Percentiles rank a stretch among this genome's conserved stretches.
Conservation (phyloP, 2,888 invertebrate genomes). For the Sesamia inferens region DNA sequence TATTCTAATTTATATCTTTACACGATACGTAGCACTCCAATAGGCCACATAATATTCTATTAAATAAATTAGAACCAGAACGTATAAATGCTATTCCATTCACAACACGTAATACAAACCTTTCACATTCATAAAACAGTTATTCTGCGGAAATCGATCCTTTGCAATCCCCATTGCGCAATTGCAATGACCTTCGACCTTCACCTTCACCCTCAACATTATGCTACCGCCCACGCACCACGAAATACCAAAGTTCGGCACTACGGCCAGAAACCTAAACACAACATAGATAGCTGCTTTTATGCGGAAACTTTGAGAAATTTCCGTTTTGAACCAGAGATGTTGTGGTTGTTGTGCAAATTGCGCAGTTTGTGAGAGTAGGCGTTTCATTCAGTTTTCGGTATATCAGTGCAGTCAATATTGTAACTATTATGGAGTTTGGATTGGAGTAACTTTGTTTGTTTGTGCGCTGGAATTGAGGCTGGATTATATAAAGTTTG, state of each 20-base stretch:
- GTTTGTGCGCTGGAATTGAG: constrained; percentile 29
- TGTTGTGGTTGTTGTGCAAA: constrained; percentile 29
- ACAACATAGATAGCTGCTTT: constrained; percentile 29
- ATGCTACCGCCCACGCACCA: constrained; percentile 61
- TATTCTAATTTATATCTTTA: too few species aligned
- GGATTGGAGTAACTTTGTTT: constrained; percentile 12
- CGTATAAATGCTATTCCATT: constrained; percentile 14
- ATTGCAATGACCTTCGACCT: constrained; percentile 75
- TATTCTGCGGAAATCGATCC: constrained; percentile 62
- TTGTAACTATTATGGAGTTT: constrained; percentile 24
- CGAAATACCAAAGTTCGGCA: constrained; percentile 76
- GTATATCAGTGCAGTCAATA: constrained; percentile 46
- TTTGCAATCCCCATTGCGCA: constrained; percentile 69
- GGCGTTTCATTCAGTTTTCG: constrained; percentile 52
- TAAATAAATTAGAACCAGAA: neutral
- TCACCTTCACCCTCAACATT: constrained; percentile 72
- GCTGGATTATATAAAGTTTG: neutral
- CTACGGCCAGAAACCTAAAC: constrained; percentile 27
- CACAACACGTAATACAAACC: constrained; percentile 21
- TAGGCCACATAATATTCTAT: neutral
- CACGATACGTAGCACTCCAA: neutral
- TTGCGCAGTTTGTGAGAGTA: constrained; percentile 9
- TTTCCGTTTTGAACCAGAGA: constrained; percentile 21
- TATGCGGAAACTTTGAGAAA: constrained; percentile 5
- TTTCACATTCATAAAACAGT: constrained; percentile 44